Evolutionary conservation across 2,113 vertebrate species (phyloP), one percentile per base, ranked within the genome.

Genomic region (Columba janthina): DNA sequence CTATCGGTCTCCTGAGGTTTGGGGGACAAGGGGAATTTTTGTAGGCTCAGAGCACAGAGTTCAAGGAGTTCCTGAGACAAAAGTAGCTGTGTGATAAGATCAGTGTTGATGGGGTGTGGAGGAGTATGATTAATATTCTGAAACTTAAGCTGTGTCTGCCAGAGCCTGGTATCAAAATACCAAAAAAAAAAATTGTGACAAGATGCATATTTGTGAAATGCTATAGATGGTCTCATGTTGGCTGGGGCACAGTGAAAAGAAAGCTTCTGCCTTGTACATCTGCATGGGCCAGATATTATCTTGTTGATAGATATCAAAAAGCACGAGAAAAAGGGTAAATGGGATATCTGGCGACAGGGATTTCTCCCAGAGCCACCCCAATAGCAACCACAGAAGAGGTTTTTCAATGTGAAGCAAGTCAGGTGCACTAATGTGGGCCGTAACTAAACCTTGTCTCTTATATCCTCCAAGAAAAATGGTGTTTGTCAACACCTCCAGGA

Each of bases 41-140:
- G 28, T 56, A 81, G 84, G 13, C 34, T 75, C 12, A 6, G 67
- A 28, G 16, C 38, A 58, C 34, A 75, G 24, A 95, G 83, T 70
- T 90, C 51, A 75, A 64, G 36, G 31, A 82, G 54, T 57, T 60
- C 11, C 38, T 20, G 38, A 83, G 57, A 81, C 17, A 90, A 67
- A 84, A 88, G 69, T 26, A 83, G 44, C 42, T 46, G 11, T 14
- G 29, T 82, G 70, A 48, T 34, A 85, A 92, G 79, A 74, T 80
- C 65, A 50, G 64, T 25, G 46, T 24, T 85, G 82, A 90, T 53
- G 62, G 56, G 38, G n/a, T 69, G 69, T 71, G 93, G 75, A 92
- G 75, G 94, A 77, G 42, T 93, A 88, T 95, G 84, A 97, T 91
- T 89, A 91, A 93, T 90, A 66, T 15, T 44, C 75, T 93, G 84